Evolutionary conservation across 1,140 invertebrate species (phyloP).

Genomic region (Calephelis virginiensis): DNA sequence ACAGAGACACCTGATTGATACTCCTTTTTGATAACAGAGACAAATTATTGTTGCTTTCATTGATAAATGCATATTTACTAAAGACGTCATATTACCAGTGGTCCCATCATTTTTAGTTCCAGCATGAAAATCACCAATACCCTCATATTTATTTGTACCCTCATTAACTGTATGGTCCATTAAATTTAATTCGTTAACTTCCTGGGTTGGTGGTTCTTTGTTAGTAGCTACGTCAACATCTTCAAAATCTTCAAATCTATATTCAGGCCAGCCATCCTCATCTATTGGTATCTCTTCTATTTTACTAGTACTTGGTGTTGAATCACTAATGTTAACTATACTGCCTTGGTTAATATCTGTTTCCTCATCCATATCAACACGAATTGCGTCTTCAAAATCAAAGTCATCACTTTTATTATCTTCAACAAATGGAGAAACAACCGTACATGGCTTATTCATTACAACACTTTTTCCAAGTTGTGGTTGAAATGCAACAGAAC

Average conservation of each 20-base stretch:
- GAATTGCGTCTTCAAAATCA: conserved; percentile 49
- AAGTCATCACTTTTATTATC: conserved; percentile 32
- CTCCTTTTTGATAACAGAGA: too few relatives aligned
- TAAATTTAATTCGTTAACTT: conserved; percentile 40
- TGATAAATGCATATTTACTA: background rate
- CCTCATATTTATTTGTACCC: conserved; percentile 48
- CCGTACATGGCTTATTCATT: conserved; percentile 36
- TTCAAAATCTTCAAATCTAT: conserved; percentile 64
- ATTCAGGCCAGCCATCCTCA: conserved; percentile 70
- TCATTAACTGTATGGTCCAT: conserved; percentile 42
- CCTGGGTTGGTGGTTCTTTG: conserved; percentile 20
- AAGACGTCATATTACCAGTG: conserved; percentile 69
- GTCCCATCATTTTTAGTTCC: conserved; percentile 87
- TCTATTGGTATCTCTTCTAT: conserved; percentile 46
- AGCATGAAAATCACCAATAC: conserved; percentile 82
- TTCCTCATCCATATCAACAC: conserved; percentile 32
- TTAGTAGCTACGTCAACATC: conserved; percentile 35
- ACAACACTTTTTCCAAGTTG: conserved; percentile 45
- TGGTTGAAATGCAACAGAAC: conserved; percentile 65
- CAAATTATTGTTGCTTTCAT: too few relatives aligned
- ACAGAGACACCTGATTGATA: too few relatives aligned
- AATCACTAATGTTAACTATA: conserved; percentile 45
- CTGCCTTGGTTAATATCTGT: conserved; percentile 24
- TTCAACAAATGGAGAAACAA: conserved; percentile 32
- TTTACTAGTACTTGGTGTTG: conserved; percentile 34